phyloP scores from a whole-genome alignment of 1,140 invertebrate genomes.

The Mercenaria mercenaria region DNA sequence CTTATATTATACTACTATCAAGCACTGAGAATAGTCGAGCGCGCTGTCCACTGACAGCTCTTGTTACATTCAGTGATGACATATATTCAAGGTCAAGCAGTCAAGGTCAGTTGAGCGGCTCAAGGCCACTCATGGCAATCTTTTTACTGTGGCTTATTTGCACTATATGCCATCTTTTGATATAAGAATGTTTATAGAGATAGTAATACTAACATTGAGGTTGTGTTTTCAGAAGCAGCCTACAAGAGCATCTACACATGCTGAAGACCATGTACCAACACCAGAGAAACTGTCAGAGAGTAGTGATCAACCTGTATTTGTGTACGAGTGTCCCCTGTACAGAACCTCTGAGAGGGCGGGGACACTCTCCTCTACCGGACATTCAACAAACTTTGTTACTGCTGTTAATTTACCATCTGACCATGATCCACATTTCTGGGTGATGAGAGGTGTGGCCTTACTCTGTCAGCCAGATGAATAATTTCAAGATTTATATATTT shows the following conservation, averaged over 20 bases:
- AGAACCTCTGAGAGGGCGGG: slow-evolving; percentile 93
- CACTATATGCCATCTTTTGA: too few species aligned
- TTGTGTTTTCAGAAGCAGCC: slow-evolving; percentile 5
- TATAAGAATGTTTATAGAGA: too few species aligned
- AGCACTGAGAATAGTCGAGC: too few species aligned
- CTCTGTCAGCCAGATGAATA: slow-evolving; percentile 84
- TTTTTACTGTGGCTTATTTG: too few species aligned
- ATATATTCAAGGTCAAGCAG: too few species aligned
- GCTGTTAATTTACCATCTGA: slow-evolving; percentile 81
- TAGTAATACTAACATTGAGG: too few species aligned
- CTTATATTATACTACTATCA: too few species aligned
- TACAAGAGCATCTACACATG: neutral
- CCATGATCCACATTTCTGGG: slow-evolving; percentile 81
- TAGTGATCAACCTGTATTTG: slow-evolving; percentile 9
- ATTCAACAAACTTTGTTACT: slow-evolving; percentile 94
- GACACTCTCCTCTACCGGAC: slow-evolving; percentile 93
- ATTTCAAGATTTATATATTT: neutral
- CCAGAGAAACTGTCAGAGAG: neutral
- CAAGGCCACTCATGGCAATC: too few species aligned
- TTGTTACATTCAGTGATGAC: too few species aligned
- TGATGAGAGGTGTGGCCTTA: slow-evolving; percentile 83
- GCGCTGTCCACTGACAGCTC: too few species aligned
- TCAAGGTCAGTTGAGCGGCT: too few species aligned
- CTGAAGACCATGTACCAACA: neutral
- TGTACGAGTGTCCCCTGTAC: slow-evolving; percentile 92